Evolutionary conservation across 2,113 vertebrate genomes (phyloP).

Genomic region (Nycticorax nycticorax): DNA sequence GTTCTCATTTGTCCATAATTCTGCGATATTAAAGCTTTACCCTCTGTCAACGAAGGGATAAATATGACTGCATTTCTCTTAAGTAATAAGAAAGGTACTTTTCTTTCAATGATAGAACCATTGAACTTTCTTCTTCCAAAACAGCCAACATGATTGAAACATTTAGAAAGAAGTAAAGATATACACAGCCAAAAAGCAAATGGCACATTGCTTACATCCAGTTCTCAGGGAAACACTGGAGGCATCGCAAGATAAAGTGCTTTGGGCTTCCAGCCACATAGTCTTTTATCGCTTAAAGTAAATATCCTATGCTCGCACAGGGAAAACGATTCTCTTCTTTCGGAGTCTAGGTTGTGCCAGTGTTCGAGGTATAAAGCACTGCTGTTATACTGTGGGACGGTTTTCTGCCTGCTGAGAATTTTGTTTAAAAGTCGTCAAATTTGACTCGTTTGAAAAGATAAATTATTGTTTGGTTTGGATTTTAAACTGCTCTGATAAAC

Average conservation of each 20-base stretch:
- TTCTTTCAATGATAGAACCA: slow-evolving; percentile 23
- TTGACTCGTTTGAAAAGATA: background rate
- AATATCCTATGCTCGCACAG: slow-evolving; percentile 31
- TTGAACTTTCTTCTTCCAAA: slow-evolving; percentile 24
- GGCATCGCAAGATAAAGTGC: slow-evolving; percentile 51
- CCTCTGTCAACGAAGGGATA: background rate
- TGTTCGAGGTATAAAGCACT: background rate
- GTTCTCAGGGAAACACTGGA: slow-evolving; percentile 40
- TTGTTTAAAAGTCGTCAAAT: background rate
- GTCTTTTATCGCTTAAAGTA: slow-evolving; percentile 52
- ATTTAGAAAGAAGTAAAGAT: slow-evolving; percentile 1
- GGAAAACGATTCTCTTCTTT: slow-evolving; percentile 11
- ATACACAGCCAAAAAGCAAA: slow-evolving; percentile 43
- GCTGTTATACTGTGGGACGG: background rate
- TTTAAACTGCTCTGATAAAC: slow-evolving; percentile 5
- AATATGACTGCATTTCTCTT: background rate
- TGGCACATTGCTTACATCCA: slow-evolving; percentile 47
- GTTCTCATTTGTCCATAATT: background rate
- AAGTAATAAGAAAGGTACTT: slow-evolving; percentile 28
- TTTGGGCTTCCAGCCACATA: slow-evolving; percentile 55
- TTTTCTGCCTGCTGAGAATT: background rate
- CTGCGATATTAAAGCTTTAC: background rate
- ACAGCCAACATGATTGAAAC: background rate
- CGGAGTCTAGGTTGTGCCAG: background rate
- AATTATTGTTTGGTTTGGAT: slow-evolving; percentile 36